Evolutionary conservation across 30 jellyfish, hydroid and myxozoan genomes (phyloP), one percentile per base, ranked within the genome.

Genomic region (Cassiopea andromeda): DNA sequence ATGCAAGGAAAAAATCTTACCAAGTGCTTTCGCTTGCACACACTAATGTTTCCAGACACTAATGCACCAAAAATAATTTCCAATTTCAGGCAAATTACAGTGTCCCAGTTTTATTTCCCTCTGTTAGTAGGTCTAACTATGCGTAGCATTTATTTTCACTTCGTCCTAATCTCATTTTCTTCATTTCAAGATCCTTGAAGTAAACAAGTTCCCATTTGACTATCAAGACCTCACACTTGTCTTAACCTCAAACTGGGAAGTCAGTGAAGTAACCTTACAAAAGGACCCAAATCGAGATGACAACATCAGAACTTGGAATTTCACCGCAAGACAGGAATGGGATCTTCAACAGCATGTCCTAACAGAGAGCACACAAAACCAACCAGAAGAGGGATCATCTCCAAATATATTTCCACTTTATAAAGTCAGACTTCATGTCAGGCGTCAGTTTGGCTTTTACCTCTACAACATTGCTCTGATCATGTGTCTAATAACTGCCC

Each of bases 301-400:
- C 91, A 88, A 88, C 45, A 88, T 88, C n/a, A 72, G 95, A 8
- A 88, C 91, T 54, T 88, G 95, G 95, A 88, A 88, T 78, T 88
- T 81, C 82, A 78, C 95, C 0, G 95, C 90, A 1, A 45, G 95
- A 44, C 95, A 79, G 58, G 91, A 78, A 66, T 78, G 91, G 91
- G 94, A 87, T 68, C 71, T 87, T 0, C 90, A 78, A 47, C 72
- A 64, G 60, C 91, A 78, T 69, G 91, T 88, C 44, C 78, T 88
- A 15, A 66, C 80, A 27, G 87, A 80, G 44, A 88, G 91, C 57
- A 80, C 95, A 2, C 81, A 70, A 46, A 88, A 64, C 50, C 38
- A 27, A 46, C 90, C 91, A 0, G 95, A 88, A 88, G 87, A 68
- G 43, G 95, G 91, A 1, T 71, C 95, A 27, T 88, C 95, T 0